A percentile compares a stretch with the other conserved stretches of the same genome.
Evolutionary conservation across 2,113 vertebrate genomes (phyloP).

Genomic region (Meriones unguiculatus): DNA sequence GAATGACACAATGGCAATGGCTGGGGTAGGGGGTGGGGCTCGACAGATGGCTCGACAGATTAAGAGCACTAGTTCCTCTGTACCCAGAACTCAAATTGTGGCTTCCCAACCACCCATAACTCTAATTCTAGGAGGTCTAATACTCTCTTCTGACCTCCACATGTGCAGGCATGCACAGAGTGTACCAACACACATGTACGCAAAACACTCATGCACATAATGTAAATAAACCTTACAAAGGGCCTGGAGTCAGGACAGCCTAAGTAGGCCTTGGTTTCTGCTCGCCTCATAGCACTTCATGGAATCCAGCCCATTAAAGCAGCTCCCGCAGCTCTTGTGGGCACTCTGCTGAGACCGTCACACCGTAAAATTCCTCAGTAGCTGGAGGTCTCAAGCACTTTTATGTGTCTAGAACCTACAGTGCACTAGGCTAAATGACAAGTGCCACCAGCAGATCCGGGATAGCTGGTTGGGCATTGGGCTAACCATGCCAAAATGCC

Average conservation of each 20-base stretch:
- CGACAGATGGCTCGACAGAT: background rate
- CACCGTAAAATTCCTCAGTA: background rate
- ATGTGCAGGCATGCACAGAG: background rate
- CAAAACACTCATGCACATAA: background rate
- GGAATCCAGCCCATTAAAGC: background rate
- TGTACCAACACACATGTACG: background rate
- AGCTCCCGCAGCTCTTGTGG: background rate
- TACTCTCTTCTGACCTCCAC: background rate
- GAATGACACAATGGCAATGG: background rate
- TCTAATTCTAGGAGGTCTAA: background rate
- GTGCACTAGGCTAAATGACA: background rate
- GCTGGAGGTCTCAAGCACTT: fast-evolving
- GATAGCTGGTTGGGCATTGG: background rate
- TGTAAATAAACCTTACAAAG: background rate
- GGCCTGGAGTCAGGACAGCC: background rate
- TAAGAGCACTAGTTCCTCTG: background rate
- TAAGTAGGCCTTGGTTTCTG: background rate
- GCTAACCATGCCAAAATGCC: background rate
- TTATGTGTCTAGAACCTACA: background rate
- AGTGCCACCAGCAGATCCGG: background rate
- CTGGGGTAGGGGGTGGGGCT: background rate
- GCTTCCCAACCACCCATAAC: background rate
- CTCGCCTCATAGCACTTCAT: fast-evolving
- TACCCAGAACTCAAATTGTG: background rate
- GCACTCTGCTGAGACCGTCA: background rate